phyloP scores from a whole-genome alignment of 2,113 vertebrate genomes.

The Lagopus leucura region DNA sequence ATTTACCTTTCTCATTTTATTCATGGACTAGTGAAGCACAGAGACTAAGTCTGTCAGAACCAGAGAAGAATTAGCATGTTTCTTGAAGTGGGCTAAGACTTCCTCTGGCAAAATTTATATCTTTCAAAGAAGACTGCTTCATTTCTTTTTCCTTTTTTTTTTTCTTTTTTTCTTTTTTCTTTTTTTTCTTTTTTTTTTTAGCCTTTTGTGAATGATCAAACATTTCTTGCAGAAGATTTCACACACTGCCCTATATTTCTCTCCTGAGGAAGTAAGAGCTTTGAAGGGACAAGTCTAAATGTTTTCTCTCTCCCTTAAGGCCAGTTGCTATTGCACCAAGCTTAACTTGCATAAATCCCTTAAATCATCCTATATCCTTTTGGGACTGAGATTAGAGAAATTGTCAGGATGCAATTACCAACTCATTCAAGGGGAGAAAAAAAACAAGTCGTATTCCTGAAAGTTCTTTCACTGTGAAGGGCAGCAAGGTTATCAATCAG shows the following conservation, averaged over 20 bases:
- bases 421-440: neutral
- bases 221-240: neutral
- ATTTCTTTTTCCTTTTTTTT: neutral
- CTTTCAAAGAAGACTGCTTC: neutral
- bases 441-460: neutral
- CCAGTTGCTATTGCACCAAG: neutral
- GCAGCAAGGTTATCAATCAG: neutral
- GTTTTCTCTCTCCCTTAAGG: neutral
- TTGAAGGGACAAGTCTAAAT: neutral
- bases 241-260: neutral
- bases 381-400: neutral
- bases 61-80: neutral
- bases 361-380: neutral
- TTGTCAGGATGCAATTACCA: neutral
- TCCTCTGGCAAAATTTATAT: neutral
- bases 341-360: slow-evolving; percentile 31
- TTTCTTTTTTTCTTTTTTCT: too few relatives aligned
- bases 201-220: neutral
- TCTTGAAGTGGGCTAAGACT: neutral
- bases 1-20: neutral
- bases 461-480: neutral
- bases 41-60: neutral
- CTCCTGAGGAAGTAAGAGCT: neutral
- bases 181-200: neutral
- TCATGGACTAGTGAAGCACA: neutral